Percentiles rank a stretch among this genome's conserved stretches.
phyloP scores from a whole-genome alignment of 2,888 invertebrate species.

The Lymantria dispar region DNA sequence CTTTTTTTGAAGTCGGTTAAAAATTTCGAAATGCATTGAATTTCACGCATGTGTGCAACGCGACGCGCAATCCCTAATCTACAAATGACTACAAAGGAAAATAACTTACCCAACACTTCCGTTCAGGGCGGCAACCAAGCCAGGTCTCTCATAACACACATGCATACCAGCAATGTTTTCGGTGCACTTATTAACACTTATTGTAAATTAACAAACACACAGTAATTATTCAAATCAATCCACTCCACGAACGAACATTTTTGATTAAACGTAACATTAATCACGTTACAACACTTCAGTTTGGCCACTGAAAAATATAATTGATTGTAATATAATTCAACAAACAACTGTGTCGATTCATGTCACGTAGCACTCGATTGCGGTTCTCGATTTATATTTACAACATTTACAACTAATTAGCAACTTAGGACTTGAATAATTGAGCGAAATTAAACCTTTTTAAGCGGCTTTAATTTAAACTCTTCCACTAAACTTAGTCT shows the following conservation, averaged over 20 bases:
- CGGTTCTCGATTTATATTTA: slow-evolving; percentile 25
- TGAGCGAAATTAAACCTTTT: slow-evolving; percentile 2
- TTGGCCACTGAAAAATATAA: slow-evolving; percentile 46
- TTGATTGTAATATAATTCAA: slow-evolving; percentile 39
- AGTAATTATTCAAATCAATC: slow-evolving; percentile 48
- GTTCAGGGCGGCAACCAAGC: slow-evolving; percentile 74
- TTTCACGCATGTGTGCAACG: too few species aligned
- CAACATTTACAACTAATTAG: slow-evolving; percentile 14
- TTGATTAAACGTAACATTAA: slow-evolving; percentile 44
- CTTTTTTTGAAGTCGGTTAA: too few species aligned
- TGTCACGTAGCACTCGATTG: slow-evolving; percentile 47
- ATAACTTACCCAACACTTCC: slow-evolving; percentile 68
- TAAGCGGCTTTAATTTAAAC: background rate
- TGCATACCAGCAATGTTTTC: slow-evolving; percentile 71
- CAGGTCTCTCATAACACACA: slow-evolving; percentile 78
- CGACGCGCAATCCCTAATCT: too few species aligned
- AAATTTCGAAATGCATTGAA: too few species aligned
- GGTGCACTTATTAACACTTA: slow-evolving; percentile 50
- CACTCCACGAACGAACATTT: slow-evolving; percentile 75
- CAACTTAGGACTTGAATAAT: slow-evolving; percentile 12
- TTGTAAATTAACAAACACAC: slow-evolving; percentile 25
- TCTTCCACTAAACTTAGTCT: slow-evolving; percentile 6
- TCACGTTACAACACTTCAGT: slow-evolving; percentile 32
- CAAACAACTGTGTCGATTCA: slow-evolving; percentile 30
- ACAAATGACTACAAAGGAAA: too few species aligned